phyloP scores from a whole-genome alignment of 2,888 invertebrate genomes.

The Odontocolon sp. region DNA sequence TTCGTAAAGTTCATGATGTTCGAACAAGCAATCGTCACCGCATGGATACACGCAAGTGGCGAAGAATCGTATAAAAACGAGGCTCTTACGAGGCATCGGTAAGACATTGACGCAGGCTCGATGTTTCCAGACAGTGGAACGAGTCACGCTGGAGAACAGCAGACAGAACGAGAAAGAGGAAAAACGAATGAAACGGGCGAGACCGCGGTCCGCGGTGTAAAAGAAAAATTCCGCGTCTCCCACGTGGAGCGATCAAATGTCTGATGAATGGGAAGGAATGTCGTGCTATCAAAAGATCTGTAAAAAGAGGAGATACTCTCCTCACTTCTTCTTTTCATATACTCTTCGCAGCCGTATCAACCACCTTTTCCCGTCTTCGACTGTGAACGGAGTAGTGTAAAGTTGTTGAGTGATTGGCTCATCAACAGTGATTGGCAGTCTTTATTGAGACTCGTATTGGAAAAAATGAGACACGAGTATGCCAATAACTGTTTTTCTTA shows the following conservation, averaged over 20 bases:
- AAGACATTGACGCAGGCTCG: not conserved
- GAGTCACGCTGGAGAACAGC: no score
- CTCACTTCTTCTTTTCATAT: conserved; percentile 49
- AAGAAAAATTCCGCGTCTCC: conserved; percentile 75
- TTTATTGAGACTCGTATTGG: no score
- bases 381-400: no score
- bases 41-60: not conserved
- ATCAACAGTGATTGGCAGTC: no score
- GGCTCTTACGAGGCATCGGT: not conserved
- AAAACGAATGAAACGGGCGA: not conserved
- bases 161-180: not conserved
- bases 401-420: no score
- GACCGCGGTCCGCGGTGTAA: conserved; percentile 45
- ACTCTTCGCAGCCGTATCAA: conserved; percentile 35
- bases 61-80: not conserved
- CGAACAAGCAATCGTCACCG: not conserved
- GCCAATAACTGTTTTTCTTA: no score
- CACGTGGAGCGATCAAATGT: conserved; percentile 79
- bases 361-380: conserved; percentile 28
- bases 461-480: no score
- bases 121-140: not conserved
- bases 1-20: not conserved
- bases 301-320: conserved; percentile 55
- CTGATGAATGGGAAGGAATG: conserved; percentile 80
- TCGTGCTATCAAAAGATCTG: conserved; percentile 78